Conservation (phyloP, 2,113 vertebrate genomes). For the Potamarius usumacintae region DNA sequence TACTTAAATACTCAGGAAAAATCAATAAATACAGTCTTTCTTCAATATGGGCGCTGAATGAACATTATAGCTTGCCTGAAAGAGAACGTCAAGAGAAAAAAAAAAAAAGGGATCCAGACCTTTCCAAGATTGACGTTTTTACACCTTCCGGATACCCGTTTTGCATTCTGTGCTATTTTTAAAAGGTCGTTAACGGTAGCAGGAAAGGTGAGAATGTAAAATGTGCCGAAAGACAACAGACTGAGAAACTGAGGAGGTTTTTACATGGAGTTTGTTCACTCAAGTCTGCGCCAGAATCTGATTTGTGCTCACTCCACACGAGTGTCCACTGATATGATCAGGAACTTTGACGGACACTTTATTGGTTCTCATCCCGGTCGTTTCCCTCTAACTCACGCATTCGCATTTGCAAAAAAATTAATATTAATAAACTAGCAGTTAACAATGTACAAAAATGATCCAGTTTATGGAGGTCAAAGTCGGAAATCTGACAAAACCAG, state of each 20-base stretch:
- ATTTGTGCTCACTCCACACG: background rate
- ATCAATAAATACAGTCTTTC: background rate
- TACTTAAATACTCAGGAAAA: background rate
- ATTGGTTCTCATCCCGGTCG: background rate
- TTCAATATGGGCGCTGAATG: background rate
- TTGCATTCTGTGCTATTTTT: background rate
- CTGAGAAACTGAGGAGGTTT: background rate
- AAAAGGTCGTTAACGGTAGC: background rate
- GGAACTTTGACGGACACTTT: background rate
- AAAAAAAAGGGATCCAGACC: background rate
- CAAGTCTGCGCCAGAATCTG: background rate
- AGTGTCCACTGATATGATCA: background rate
- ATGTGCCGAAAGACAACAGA: background rate
- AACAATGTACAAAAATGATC: background rate
- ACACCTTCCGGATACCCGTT: background rate
- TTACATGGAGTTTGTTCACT: background rate
- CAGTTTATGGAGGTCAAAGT: background rate
- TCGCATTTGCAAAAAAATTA: background rate
- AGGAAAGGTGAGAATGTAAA: background rate
- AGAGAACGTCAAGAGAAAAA: background rate
- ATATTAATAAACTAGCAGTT: too few species aligned
- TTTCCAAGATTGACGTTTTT: background rate
- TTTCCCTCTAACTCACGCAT: background rate
- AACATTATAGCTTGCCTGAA: background rate
- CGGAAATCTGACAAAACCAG: background rate